phyloP scores from a whole-genome alignment of 2,797 vertebrate species.

The Amphiprion clarkii region DNA sequence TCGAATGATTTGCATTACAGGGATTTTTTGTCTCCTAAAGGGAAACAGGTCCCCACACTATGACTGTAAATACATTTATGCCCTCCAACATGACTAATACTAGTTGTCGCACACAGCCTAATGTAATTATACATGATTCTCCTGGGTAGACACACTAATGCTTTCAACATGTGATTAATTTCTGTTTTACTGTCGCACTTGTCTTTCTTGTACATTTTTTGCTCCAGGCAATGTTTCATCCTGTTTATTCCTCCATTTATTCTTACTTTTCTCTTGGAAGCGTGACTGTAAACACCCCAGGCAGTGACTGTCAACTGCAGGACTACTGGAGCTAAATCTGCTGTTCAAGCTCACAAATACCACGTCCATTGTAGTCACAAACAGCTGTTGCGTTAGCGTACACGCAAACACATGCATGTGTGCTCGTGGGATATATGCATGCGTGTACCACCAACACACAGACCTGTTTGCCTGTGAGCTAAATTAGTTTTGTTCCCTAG shows the following conservation, averaged over 20 bases:
- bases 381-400: constrained; percentile 37
- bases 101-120: constrained; percentile 8
- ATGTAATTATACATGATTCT: constrained; percentile 52
- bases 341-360: constrained; percentile 37
- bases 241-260: constrained; percentile 59
- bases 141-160: constrained; percentile 24
- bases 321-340: constrained; percentile 28
- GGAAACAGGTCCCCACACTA: not conserved
- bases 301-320: constrained; percentile 43
- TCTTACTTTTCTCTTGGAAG: constrained; percentile 45
- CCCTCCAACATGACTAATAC: constrained; percentile 14
- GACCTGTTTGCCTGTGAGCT: constrained; percentile 37
- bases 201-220: constrained; percentile 38
- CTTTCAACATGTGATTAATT: constrained; percentile 45
- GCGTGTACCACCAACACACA: constrained; percentile 14
- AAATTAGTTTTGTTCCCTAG: constrained; percentile 67
- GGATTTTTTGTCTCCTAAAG: not conserved
- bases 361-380: constrained; percentile 32
- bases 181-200: constrained; percentile 33
- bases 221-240: constrained; percentile 31
- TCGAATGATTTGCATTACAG: not conserved
- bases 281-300: constrained; percentile 27
- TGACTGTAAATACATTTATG: constrained; percentile 20
- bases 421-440: not conserved
- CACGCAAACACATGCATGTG: not conserved